These are phyloP conservation scores for Polyodon spathula DNA, from an alignment of 2,113 vertebrate species.

Conservation along the genomic window DNA sequence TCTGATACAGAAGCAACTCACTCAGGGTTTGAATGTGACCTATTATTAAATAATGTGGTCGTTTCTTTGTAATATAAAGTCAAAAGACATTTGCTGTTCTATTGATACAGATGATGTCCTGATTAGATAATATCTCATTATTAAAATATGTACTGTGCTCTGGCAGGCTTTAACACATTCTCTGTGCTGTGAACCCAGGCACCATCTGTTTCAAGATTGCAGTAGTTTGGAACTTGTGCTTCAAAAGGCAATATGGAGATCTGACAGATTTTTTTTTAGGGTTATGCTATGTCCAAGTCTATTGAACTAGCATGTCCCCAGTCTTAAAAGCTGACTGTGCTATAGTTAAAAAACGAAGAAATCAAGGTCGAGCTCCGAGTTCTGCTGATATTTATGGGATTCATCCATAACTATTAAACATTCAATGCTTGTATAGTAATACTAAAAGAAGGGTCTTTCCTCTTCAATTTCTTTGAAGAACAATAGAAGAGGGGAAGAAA, in stretches of 20 bases:
- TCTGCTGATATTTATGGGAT: too few species aligned
- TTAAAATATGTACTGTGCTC: slow-evolving; percentile 2
- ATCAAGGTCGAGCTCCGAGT: too few species aligned
- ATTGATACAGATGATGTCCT: neutral
- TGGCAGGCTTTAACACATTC: slow-evolving; percentile 7
- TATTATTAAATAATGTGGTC: neutral
- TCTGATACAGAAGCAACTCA: slow-evolving; percentile 11
- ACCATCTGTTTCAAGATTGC: slow-evolving; percentile 22
- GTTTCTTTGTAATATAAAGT: neutral
- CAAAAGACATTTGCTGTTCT: slow-evolving; percentile 6
- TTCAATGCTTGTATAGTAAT: too few species aligned
- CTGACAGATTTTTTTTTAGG: too few species aligned
- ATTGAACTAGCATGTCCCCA: too few species aligned
- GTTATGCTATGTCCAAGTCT: too few species aligned
- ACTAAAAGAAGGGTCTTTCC: too few species aligned
- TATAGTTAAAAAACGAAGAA: too few species aligned
- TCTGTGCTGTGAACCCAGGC: slow-evolving; percentile 9
- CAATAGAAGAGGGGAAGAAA: too few species aligned
- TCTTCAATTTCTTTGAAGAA: too few species aligned
- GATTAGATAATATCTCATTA: slow-evolving; percentile 9
- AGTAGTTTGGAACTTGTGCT: slow-evolving; percentile 9
- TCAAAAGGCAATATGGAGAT: neutral
- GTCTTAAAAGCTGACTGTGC: too few species aligned
- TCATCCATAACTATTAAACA: too few species aligned
- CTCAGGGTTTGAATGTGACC: slow-evolving; percentile 11